A percentile compares a stretch with the other conserved stretches of the same genome.
phyloP scores from a whole-genome alignment of 2,113 vertebrate species.

The Xiphorhynchus elegans region DNA sequence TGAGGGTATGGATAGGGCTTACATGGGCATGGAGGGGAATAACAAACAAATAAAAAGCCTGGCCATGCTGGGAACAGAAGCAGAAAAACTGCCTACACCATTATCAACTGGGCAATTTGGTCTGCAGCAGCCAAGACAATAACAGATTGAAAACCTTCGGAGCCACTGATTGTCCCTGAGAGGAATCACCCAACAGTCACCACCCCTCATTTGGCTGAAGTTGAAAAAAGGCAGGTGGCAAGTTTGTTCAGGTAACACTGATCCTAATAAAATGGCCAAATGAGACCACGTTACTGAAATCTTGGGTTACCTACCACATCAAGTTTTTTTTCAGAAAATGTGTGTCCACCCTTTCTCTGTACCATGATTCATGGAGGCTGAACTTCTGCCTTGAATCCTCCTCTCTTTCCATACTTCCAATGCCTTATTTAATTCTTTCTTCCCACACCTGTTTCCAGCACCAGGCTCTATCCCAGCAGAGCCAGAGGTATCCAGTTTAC shows the following conservation, averaged over 20 bases:
- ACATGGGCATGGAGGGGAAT: not conserved
- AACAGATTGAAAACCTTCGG: not conserved
- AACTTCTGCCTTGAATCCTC: not conserved
- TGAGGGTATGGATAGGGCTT: not conserved
- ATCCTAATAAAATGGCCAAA: not conserved
- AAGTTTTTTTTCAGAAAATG: not conserved
- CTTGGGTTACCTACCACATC: not conserved
- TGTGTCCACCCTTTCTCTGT: not conserved
- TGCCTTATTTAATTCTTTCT: not conserved
- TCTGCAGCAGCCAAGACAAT: not conserved
- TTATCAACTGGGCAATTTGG: not conserved
- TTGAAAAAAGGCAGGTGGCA: not conserved
- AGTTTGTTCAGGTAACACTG: not conserved
- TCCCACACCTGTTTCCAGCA: slow-evolving; percentile 15
- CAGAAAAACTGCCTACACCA: not conserved
- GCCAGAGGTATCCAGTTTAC: not conserved
- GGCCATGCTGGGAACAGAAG: not conserved
- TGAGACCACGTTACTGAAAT: not conserved
- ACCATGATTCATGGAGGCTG: not conserved
- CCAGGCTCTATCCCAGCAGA: not conserved
- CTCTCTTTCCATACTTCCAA: not conserved
- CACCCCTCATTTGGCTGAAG: not conserved
- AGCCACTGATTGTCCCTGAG: not conserved
- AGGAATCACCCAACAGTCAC: not conserved
- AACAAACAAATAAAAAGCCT: not conserved